These are phyloP conservation scores for Lasius fuliginosus DNA, from an alignment of 2,888 invertebrate genomes.

Conservation along the genomic window DNA sequence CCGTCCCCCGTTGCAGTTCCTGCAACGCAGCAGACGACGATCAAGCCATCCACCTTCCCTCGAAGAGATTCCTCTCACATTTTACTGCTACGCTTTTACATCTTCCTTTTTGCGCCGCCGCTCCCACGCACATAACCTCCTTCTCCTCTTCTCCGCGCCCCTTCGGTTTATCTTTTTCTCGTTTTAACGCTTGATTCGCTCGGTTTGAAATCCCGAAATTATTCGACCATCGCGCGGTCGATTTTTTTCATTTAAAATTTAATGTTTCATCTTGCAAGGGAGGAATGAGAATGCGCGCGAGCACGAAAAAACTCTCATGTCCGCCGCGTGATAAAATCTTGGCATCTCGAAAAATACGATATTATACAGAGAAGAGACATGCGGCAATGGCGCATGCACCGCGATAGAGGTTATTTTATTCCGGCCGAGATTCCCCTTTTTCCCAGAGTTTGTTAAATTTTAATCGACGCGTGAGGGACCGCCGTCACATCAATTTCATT, in stretches of 20 bases:
- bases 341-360: slow-evolving; percentile 26
- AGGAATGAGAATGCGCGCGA: neutral
- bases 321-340: slow-evolving; percentile 19
- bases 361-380: slow-evolving; percentile 10
- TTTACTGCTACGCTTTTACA: slow-evolving; percentile 69
- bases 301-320: slow-evolving; percentile 10
- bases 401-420: slow-evolving; percentile 39
- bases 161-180: slow-evolving; percentile 18
- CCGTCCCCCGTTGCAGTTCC: neutral
- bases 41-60: slow-evolving; percentile 34
- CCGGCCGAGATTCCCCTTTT: slow-evolving; percentile 26
- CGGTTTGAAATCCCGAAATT: slow-evolving; percentile 65
- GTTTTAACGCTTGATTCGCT: slow-evolving; percentile 36
- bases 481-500: slow-evolving; percentile 6
- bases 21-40: neutral
- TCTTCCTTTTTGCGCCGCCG: slow-evolving; percentile 45
- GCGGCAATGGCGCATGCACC: neutral
- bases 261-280: slow-evolving; percentile 65
- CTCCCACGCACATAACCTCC: neutral
- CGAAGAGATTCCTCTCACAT: slow-evolving; percentile 67
- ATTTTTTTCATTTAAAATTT: slow-evolving; percentile 62
- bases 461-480: slow-evolving; percentile 39
- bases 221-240: slow-evolving; percentile 27
- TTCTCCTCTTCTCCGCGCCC: neutral
- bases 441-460: slow-evolving; percentile 51